Evolutionary conservation across 2,113 vertebrate species (phyloP).

Genomic region (Myanophis thanlyinensis): DNA sequence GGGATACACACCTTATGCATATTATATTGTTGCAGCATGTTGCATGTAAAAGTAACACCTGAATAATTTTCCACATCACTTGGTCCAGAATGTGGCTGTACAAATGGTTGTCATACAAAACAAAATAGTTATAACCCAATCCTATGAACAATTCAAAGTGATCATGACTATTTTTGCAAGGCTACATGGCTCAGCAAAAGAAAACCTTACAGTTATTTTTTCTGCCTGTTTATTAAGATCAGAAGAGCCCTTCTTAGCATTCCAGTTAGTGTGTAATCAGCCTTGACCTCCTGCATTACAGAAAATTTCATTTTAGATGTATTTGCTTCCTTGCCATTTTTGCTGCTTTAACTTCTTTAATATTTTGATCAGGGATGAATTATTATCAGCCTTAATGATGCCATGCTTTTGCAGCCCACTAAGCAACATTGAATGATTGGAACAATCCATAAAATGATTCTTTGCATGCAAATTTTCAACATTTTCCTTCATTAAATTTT

Average conservation of each 20-base stretch:
- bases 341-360: neutral
- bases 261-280: neutral
- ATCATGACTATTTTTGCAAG: neutral
- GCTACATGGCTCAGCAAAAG: neutral
- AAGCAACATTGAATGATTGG: neutral
- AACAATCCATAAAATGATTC: neutral
- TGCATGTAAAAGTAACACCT: neutral
- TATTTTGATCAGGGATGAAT: neutral
- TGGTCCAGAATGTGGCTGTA: neutral
- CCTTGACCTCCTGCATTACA: no score
- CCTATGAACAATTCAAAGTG: neutral
- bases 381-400: neutral
- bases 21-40: neutral
- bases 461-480: neutral
- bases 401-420: neutral
- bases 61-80: neutral
- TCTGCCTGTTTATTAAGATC: neutral
- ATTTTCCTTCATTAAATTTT: neutral
- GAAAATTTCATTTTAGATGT: neutral
- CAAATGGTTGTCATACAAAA: neutral
- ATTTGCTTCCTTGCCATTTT: neutral
- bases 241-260: neutral
- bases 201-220: neutral
- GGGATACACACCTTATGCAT: neutral
- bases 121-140: neutral